These are phyloP conservation scores for Brachionus plicatilis DNA, from an alignment of 1,140 invertebrate genomes.

Conservation along the genomic window DNA sequence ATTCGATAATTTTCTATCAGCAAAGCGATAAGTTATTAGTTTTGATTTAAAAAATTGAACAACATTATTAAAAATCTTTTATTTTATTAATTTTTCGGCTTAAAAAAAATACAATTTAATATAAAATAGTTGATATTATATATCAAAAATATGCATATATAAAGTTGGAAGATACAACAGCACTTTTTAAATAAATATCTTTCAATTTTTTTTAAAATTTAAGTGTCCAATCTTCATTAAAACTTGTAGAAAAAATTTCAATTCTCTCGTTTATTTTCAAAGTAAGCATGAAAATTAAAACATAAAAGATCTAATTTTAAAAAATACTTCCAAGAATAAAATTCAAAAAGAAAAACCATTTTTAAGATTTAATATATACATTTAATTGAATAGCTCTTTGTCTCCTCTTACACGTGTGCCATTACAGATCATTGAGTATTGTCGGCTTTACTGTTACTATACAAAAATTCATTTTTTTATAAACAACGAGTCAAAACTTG, in stretches of 20 bases:
- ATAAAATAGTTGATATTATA: not conserved
- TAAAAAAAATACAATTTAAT: not conserved
- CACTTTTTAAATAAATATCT: not conserved
- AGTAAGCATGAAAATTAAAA: not conserved
- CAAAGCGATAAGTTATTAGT: too few species aligned
- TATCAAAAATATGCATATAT: not conserved
- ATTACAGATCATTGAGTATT: not conserved
- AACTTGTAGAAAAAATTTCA: not conserved
- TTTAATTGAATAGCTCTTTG: not conserved
- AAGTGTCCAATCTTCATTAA: not conserved
- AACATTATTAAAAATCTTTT: not conserved
- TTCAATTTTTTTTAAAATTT: not conserved
- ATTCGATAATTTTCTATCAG: not conserved
- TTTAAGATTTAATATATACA: not conserved
- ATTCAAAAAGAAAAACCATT: not conserved
- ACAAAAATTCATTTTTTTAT: not conserved
- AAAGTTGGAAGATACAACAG: not conserved
- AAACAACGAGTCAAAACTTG: slow-evolving; percentile 1
- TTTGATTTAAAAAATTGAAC: too few species aligned
- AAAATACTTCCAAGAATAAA: not conserved
- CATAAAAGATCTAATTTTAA: not conserved
- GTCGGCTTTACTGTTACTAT: not conserved
- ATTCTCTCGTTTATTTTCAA: not conserved
- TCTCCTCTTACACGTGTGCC: not conserved
- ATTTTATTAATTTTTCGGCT: not conserved